Evolutionary conservation across 2,888 invertebrate genomes (phyloP).

Genomic region (Mesorhabditis spiculigera): DNA sequence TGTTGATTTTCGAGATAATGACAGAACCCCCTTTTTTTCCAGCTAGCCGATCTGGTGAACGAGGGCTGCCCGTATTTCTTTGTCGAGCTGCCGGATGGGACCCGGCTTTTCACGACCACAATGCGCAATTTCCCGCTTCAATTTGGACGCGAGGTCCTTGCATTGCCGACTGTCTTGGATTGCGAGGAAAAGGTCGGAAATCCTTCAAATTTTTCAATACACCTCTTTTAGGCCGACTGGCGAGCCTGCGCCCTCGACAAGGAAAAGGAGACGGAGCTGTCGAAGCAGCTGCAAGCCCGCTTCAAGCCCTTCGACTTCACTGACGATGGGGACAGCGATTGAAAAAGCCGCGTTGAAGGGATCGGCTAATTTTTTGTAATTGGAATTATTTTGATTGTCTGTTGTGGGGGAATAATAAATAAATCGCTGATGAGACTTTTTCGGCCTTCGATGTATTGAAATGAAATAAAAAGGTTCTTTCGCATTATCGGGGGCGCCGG

Average conservation of each 20-base stretch:
- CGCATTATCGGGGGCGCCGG: too few species aligned
- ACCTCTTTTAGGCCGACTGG: slow-evolving; percentile 73
- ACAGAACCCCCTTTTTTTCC: too few species aligned
- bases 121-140: slow-evolving; percentile 80
- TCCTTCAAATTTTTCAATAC: neutral
- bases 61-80: slow-evolving; percentile 86
- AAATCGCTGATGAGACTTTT: too few species aligned
- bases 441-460: too few species aligned
- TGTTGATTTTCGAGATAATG: too few species aligned
- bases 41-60: slow-evolving; percentile 68
- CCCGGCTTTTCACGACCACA: slow-evolving; percentile 46
- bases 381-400: too few species aligned
- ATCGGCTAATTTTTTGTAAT: too few species aligned
- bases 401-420: too few species aligned
- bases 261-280: slow-evolving; percentile 69
- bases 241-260: slow-evolving; percentile 74
- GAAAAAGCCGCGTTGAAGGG: neutral
- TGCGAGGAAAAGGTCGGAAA: slow-evolving; percentile 72
- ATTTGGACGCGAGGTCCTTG: slow-evolving; percentile 87
- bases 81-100: slow-evolving; percentile 74
- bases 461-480: too few species aligned
- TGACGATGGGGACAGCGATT: slow-evolving; percentile 23
- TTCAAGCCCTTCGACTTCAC: slow-evolving; percentile 54
- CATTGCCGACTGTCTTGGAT: slow-evolving; percentile 77
- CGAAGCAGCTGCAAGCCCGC: slow-evolving; percentile 32